Evolutionary conservation across 2,888 invertebrate genomes (phyloP), one percentile per base, ranked within the genome.

Genomic region (Pyrocoelia pectoralis): DNA sequence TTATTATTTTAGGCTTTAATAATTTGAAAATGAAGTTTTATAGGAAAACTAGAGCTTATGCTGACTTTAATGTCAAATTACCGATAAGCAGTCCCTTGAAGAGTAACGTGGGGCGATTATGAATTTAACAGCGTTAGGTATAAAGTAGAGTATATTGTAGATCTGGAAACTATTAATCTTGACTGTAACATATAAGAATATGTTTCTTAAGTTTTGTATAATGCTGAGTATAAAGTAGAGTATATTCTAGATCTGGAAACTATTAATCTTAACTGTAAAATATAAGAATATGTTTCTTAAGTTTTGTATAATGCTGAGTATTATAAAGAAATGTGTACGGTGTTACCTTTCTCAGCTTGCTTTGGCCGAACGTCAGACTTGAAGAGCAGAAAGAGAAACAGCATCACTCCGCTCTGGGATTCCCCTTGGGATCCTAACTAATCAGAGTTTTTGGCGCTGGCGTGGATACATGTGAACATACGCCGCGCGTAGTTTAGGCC

Each of bases 381-480:
- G 62, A 56, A 58, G 59, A 60, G 65, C 53, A 61, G 64, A 59
- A 59, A 54, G 65, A 55, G 56, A 57, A 64, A 65, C 53, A 67
- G 65, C 65, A 67, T 62, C 61, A 66, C 66, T 64, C 61, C 62
- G 69, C 70, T 68, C 67, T 61, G 68, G 70, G 69, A 69, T 71
- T 71, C 68, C 69, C 68, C 72, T 48, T 29, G 74, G 72, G 73
- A 71, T 68, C 71, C 68, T 72, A 76, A 76, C 76, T 76, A 76
- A 76, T 76, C 76, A 76, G 76, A 76, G 74, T 76, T 76, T 76
- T 76, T 76, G 76, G 74, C 73, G 75, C 74, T 74, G 70, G 64
- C 67, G 68, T 65, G 67, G 71, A 72, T 73, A 70, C 70, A 70
- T 70, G 70, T 68, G 74, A 70, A 71, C 70, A 70, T 72, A 72